Percentiles rank a stretch among this genome's conserved stretches.
phyloP scores from a whole-genome alignment of 2,888 invertebrate species.

The Melangyna quadrimaculata region DNA sequence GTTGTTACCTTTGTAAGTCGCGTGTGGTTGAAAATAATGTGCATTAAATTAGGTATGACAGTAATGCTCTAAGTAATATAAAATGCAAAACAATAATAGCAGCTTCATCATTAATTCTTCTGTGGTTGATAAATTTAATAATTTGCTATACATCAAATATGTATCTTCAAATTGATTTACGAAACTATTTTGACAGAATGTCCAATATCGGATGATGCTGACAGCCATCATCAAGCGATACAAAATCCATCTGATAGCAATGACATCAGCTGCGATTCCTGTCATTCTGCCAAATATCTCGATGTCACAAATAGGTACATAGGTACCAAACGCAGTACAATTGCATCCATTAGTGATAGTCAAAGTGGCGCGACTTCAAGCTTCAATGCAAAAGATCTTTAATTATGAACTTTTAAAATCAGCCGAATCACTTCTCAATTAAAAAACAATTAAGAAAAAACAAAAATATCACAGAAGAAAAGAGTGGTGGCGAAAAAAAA shows the following conservation, averaged over 20 bases:
- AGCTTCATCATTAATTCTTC: background rate
- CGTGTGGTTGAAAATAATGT: background rate
- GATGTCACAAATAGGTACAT: background rate
- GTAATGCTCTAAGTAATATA: background rate
- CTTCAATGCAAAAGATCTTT: conserved; percentile 31
- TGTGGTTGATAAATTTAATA: background rate
- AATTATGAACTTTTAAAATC: conserved; percentile 20
- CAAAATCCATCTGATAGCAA: background rate
- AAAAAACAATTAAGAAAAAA: conserved; percentile 43
- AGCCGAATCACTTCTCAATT: conserved; percentile 43
- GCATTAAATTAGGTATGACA: background rate
- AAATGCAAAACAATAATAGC: background rate
- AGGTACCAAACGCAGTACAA: background rate
- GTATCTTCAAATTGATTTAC: conserved; percentile 16
- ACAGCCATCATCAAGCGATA: background rate
- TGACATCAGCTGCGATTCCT: conserved; percentile 7
- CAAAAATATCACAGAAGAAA: background rate
- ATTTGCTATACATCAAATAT: background rate
- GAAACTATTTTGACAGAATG: background rate
- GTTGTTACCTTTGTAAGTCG: background rate
- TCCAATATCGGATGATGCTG: background rate
- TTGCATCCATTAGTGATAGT: conserved; percentile 39
- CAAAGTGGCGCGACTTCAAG: conserved; percentile 7
- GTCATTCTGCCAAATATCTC: conserved; percentile 1
- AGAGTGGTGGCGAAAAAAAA: conserved; percentile 10